Base-by-base conservation (phyloP, 2,113 vertebrate genomes). In the Crotalus viridis region DNA sequence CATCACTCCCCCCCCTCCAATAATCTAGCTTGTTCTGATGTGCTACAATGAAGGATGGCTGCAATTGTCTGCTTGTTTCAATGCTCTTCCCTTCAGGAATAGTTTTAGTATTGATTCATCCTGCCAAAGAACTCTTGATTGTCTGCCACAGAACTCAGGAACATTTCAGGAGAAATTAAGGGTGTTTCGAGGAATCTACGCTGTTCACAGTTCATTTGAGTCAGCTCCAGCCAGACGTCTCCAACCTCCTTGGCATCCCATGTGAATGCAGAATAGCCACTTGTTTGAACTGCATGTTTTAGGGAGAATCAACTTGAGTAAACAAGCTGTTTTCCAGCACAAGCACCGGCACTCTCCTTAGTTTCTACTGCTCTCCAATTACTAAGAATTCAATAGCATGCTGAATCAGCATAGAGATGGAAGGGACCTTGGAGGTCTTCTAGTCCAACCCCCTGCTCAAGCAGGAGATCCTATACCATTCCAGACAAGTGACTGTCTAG, bases 1-100 rank as follows among this genome's bases (percentile, higher is more conserved):
- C 19, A 43, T 43, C 33, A 43, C 33, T 4, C 33, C 64, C 52
- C 13, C 26, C 24, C 55, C 59, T 46, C 2, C 0, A 0, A 0
- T 15, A 87, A 19, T 8, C 26, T 48, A 48, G 21, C 46, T 39
- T 39, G 19, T 39, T 54, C 52, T 64, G 26, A 51, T 33, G 12
- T 48, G 85, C 28, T 57, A 9, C 24, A 55, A 28, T 81, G 26
- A 57, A 43, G 10, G 12, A 28, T 74, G 51, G 22, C n/a, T 51
- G 15, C 21, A 52, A 52, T 59, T 52, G 15, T 54, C 46, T 90
- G 46, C 48, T 64, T 52, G 22, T 87, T 59, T 21, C 26, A n/a
- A 85, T 12, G 6, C 28, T 17, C 7, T 13, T 85, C 21, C n/a
- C 33, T 26, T 85, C 51, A 24, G 10, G 24, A 28, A 21, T 13